These are phyloP conservation scores for Marisa cornuarietis DNA, from an alignment of 1,140 invertebrate genomes.

Conservation along the genomic window DNA sequence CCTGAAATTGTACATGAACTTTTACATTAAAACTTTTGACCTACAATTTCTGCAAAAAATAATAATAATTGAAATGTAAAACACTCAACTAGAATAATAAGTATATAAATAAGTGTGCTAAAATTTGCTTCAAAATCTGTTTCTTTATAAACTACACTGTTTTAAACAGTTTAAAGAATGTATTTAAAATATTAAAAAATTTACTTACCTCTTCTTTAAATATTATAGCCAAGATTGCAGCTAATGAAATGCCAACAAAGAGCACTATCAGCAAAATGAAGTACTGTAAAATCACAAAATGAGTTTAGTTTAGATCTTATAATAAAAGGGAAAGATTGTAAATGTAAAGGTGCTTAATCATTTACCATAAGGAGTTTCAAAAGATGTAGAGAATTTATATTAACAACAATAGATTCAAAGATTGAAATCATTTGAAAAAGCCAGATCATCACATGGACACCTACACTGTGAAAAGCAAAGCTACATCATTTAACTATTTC, in stretches of 20 bases:
- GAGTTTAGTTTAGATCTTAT: not conserved
- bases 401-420: too few species aligned
- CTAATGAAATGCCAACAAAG: slow-evolving; percentile 32
- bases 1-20: too few species aligned
- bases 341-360: too few species aligned
- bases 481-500: too few species aligned
- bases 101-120: not conserved
- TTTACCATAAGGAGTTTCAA: too few species aligned
- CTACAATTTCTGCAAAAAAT: not conserved
- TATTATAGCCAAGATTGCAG: slow-evolving; percentile 40
- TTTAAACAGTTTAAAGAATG: too few species aligned
- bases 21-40: not conserved
- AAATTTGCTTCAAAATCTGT: too few species aligned
- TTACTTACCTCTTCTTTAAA: slow-evolving; percentile 45
- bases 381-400: too few species aligned
- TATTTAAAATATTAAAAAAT: not conserved
- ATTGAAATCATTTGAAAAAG: too few species aligned
- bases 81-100: not conserved
- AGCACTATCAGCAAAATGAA: slow-evolving; percentile 32
- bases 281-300: slow-evolving; percentile 40
- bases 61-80: not conserved
- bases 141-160: too few species aligned
- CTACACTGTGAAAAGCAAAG: too few species aligned
- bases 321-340: not conserved
- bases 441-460: too few species aligned